These are phyloP conservation scores for Hofmannophila pseudospretella DNA, from an alignment of 2,888 invertebrate species.

Conservation along the genomic window DNA sequence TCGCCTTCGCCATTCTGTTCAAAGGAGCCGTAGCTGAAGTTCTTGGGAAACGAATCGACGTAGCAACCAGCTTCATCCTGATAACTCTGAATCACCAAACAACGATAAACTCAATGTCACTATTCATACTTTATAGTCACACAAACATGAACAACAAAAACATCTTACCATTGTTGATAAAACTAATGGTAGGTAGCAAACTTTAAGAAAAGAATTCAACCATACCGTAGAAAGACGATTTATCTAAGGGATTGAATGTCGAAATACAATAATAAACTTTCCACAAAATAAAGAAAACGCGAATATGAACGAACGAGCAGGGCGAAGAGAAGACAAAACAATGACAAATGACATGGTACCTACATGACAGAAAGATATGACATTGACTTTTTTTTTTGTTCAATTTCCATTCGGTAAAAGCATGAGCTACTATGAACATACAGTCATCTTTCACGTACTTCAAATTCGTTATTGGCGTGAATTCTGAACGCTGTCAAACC, in stretches of 20 bases:
- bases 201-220: too few species aligned
- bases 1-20: constrained; percentile 87
- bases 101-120: neutral
- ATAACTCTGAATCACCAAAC: constrained; percentile 55
- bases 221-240: too few species aligned
- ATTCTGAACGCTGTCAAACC: too few species aligned
- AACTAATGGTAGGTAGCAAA: neutral
- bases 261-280: neutral
- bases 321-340: neutral
- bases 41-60: constrained; percentile 89
- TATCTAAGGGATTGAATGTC: too few species aligned
- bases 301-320: too few species aligned
- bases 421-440: too few species aligned
- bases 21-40: constrained; percentile 94
- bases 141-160: neutral
- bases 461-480: too few species aligned
- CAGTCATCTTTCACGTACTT: too few species aligned
- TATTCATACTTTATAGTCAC: neutral
- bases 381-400: too few species aligned
- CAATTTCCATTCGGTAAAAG: too few species aligned
- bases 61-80: constrained; percentile 75
- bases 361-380: too few species aligned
- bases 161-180: neutral
- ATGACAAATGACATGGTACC: too few species aligned
- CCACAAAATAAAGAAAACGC: neutral